Evolutionary conservation across 2,888 invertebrate species (phyloP).

Genomic region (Empis livida): DNA sequence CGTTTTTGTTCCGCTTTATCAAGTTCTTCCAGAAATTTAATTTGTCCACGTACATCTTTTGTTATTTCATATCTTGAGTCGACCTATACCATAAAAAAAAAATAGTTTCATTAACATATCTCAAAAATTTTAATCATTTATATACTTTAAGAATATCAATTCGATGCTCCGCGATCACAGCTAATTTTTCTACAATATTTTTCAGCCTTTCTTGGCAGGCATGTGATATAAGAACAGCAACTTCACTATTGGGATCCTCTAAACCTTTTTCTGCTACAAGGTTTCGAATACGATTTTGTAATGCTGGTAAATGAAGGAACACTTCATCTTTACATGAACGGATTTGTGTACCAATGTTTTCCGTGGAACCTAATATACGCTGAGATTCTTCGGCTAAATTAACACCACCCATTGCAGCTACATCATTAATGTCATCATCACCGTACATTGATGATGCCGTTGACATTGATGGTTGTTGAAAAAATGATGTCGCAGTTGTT

Average conservation of each 20-base stretch:
- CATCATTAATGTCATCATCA: constrained; percentile 96
- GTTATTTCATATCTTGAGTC: constrained; percentile 80
- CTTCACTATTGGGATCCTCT: constrained; percentile 72
- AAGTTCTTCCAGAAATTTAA: constrained; percentile 93
- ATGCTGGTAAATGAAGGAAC: constrained; percentile 62
- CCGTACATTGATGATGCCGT: constrained; percentile 46
- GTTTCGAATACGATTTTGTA: constrained; percentile 65
- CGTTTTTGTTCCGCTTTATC: constrained; percentile 88
- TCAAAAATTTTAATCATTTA: background rate
- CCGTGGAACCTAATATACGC: constrained; percentile 81
- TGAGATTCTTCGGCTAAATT: constrained; percentile 94
- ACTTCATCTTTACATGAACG: constrained; percentile 87
- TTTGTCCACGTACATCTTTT: constrained; percentile 83
- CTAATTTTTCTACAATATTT: constrained; percentile 79
- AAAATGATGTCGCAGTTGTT: constrained; percentile 34
- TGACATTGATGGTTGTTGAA: constrained; percentile 40
- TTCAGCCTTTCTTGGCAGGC: constrained; percentile 89
- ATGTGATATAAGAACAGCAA: constrained; percentile 83
- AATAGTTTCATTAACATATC: background rate
- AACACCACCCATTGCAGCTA: constrained; percentile 98
- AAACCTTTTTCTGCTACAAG: constrained; percentile 63
- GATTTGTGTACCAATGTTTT: constrained; percentile 79
- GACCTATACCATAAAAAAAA: constrained; percentile 43
- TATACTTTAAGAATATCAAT: constrained; percentile 78
- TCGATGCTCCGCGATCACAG: constrained; percentile 87